Conservation (phyloP, 2,113 vertebrate species). For the Cavia porcellus region DNA sequence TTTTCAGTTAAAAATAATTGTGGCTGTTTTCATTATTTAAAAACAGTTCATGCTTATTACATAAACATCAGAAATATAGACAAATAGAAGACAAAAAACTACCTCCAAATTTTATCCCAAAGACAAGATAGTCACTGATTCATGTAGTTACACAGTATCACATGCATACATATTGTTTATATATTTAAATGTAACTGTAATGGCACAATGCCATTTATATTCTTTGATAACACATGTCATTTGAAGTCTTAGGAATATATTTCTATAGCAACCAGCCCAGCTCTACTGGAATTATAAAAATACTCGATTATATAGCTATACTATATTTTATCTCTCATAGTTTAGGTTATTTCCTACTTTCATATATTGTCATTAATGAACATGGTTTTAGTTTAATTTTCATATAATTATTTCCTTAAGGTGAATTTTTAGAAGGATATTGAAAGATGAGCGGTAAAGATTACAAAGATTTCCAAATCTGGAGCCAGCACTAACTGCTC, state of each 20-base stretch:
- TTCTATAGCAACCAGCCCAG: background rate
- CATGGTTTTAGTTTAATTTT: conserved; percentile 38
- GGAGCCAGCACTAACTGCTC: background rate
- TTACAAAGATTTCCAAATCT: background rate
- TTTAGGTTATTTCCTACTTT: background rate
- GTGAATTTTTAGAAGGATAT: background rate
- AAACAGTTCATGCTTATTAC: conserved; percentile 12
- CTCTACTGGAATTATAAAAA: background rate
- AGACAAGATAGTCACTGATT: background rate
- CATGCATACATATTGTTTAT: background rate
- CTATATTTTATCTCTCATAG: background rate
- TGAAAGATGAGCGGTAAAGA: background rate
- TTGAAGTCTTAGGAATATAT: background rate
- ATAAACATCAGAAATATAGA: conserved; percentile 23
- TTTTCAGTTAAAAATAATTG: conserved; percentile 45
- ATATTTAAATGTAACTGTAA: background rate
- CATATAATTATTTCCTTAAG: conserved; percentile 5
- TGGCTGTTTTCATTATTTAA: conserved; percentile 38
- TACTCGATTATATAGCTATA: background rate
- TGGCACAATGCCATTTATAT: background rate
- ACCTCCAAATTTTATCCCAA: background rate
- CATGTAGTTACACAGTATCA: background rate
- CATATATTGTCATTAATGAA: background rate
- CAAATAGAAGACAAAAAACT: background rate
- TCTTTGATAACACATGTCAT: background rate